Conservation (phyloP, 2,113 vertebrate genomes). For the Boulengeromyrus knoepffleri region DNA sequence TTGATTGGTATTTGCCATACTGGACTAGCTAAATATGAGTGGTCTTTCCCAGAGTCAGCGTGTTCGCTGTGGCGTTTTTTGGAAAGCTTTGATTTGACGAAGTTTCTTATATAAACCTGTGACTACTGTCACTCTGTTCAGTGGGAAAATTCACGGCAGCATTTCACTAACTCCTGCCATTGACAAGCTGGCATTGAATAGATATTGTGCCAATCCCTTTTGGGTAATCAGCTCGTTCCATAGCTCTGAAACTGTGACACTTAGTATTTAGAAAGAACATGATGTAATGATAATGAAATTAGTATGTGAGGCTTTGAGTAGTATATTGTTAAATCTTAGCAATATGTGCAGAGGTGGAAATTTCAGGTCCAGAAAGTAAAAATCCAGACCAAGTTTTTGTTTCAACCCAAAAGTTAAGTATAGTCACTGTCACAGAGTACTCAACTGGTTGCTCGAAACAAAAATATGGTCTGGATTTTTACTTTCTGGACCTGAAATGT, state of each 20-base stretch:
- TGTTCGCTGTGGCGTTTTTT: neutral
- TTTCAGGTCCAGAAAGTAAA: too few relatives aligned
- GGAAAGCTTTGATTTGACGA: neutral
- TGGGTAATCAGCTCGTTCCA: neutral
- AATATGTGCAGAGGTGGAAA: neutral
- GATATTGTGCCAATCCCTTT: neutral
- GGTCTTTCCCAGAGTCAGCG: neutral
- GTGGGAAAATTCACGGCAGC: neutral
- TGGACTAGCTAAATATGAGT: neutral
- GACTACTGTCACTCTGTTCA: neutral
- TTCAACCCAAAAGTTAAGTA: too few relatives aligned
- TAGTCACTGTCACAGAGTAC: too few relatives aligned
- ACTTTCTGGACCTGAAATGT: too few relatives aligned
- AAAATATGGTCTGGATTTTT: too few relatives aligned
- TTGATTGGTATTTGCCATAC: neutral
- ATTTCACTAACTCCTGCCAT: neutral
- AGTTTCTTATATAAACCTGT: neutral
- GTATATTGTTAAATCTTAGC: neutral
- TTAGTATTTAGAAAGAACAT: neutral
- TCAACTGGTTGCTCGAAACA: too few relatives aligned
- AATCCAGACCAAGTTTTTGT: too few relatives aligned
- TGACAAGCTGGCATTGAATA: neutral
- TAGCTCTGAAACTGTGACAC: neutral
- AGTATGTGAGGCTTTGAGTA: neutral
- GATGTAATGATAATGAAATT: neutral